phyloP scores from a whole-genome alignment of 2,797 vertebrate species.

The Taenioides sp. region DNA sequence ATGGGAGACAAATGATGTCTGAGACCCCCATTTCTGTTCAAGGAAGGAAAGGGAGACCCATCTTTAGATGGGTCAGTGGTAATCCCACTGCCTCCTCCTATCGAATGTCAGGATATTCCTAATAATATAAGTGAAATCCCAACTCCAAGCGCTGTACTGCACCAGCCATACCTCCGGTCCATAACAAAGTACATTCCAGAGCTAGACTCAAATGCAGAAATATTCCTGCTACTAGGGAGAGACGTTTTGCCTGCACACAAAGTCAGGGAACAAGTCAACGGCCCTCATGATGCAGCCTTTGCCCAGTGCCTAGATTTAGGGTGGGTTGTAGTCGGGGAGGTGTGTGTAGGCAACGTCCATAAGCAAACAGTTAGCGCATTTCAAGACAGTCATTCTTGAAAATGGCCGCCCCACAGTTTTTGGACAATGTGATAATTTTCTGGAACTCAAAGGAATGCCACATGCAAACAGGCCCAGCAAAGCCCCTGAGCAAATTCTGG shows the following conservation, averaged over 20 bases:
- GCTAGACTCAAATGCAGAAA: constrained; percentile 22
- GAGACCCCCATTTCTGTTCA: no score
- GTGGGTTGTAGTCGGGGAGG: constrained; percentile 31
- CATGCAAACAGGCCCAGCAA: no score
- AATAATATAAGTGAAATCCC: constrained; percentile 36
- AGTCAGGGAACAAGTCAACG: constrained; percentile 11
- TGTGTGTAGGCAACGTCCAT: constrained; percentile 20
- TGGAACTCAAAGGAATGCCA: constrained; percentile 24
- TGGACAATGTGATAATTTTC: constrained; percentile 11
- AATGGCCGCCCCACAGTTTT: not conserved
- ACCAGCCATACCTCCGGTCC: constrained; percentile 31
- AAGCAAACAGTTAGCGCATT: not conserved
- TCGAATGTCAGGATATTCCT: constrained; percentile 31
- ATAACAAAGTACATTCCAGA: constrained; percentile 20
- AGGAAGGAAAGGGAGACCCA: no score
- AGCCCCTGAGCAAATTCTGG: no score
- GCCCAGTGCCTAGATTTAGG: constrained; percentile 14
- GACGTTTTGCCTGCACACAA: constrained; percentile 6
- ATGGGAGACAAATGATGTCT: no score
- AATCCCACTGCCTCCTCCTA: constrained; percentile 25
- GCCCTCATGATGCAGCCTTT: constrained; percentile 10
- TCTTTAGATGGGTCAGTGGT: not conserved
- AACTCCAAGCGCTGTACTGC: constrained; percentile 19
- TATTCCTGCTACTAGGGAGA: constrained; percentile 1
- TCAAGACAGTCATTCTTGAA: not conserved